Evolutionary conservation across 2,113 vertebrate species (phyloP).

Genomic region (Caretta caretta): DNA sequence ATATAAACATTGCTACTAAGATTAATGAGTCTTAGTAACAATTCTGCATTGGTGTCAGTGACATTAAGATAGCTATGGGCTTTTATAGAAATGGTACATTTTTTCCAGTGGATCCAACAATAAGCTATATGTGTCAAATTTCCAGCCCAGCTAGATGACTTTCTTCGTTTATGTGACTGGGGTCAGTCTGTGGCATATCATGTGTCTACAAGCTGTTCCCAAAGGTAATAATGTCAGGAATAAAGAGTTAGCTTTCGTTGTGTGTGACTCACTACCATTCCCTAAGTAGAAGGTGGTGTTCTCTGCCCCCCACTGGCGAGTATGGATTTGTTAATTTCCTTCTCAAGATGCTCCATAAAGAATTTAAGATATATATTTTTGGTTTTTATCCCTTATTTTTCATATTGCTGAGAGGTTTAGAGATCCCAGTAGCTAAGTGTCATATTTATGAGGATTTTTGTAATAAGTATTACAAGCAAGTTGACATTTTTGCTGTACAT

Average conservation of each 20-base stretch:
- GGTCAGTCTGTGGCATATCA: not conserved
- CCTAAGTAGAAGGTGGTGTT: not conserved
- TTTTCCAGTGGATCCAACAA: not conserved
- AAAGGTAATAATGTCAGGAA: slow-evolving; percentile 48
- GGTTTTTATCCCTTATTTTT: not conserved
- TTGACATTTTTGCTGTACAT: not conserved
- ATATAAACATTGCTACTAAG: not conserved
- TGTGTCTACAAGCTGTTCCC: slow-evolving; percentile 32
- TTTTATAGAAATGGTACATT: accelerated
- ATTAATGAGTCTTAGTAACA: not conserved
- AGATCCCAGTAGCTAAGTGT: not conserved
- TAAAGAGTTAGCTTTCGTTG: not conserved
- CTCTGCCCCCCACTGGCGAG: not conserved
- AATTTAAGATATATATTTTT: not conserved
- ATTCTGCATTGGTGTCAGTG: not conserved
- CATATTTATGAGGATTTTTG: not conserved
- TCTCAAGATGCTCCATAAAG: not conserved
- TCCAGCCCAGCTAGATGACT: not conserved
- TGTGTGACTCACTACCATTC: not conserved
- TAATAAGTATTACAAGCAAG: not conserved
- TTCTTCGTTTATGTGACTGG: slow-evolving; percentile 35
- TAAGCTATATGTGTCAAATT: not conserved
- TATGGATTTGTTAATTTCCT: not conserved
- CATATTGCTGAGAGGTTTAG: not conserved
- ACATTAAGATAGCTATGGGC: not conserved